Percentiles rank a stretch among this genome's conserved stretches.
Evolutionary conservation across 2,888 invertebrate genomes (phyloP).

Genomic region (Hyles lineata): DNA sequence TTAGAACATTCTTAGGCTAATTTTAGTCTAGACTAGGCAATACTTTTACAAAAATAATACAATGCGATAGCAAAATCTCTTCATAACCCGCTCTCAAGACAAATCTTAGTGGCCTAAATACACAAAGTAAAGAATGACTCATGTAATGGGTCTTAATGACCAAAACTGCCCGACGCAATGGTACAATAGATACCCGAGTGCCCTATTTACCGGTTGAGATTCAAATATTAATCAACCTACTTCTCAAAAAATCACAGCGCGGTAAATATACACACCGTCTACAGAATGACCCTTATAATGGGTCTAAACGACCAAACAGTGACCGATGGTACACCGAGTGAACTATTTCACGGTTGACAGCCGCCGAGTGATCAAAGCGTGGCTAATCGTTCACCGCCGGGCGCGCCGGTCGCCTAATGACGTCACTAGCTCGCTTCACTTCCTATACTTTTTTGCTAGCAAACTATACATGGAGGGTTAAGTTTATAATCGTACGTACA

Average conservation of each 20-base stretch:
- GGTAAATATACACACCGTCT: not conserved
- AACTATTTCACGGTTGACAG: conserved; percentile 47
- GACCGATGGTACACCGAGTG: conserved; percentile 16
- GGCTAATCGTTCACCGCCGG: conserved; percentile 50
- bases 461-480: too few species aligned
- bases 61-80: too few species aligned
- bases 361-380: conserved; percentile 58
- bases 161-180: too few species aligned
- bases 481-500: too few species aligned
- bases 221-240: too few species aligned
- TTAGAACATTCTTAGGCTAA: too few species aligned
- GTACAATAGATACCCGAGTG: too few species aligned
- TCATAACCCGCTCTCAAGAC: not conserved
- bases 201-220: too few species aligned
- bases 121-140: not conserved
- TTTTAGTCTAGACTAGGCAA: too few species aligned
- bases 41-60: too few species aligned
- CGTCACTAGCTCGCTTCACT: conserved; percentile 6
- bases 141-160: not conserved
- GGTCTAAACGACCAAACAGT: conserved; percentile 13
- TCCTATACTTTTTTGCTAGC: not conserved
- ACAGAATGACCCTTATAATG: conserved; percentile 5
- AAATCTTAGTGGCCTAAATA: not conserved
- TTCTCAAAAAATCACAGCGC: not conserved
- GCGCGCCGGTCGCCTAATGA: not conserved